A percentile compares a stretch with the other conserved stretches of the same genome.
Conservation (phyloP, 2,113 vertebrate species). For the Oreocharis arfaki region DNA sequence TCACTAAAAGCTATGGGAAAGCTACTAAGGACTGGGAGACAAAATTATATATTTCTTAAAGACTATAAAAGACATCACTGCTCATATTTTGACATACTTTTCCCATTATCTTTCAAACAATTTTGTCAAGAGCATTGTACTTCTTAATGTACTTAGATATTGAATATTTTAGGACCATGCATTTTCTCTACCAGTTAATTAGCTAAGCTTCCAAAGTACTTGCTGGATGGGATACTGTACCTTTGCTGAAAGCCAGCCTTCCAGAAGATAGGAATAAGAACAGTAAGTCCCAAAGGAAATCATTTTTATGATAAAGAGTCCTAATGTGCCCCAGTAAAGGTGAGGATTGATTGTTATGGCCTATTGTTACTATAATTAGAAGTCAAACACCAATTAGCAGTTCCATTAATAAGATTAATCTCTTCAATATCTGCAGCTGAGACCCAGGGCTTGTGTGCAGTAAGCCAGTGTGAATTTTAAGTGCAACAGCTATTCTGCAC, state of each 20-base stretch:
- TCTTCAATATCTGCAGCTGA: constrained; percentile 64
- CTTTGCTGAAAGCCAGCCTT: constrained; percentile 29
- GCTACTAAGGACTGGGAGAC: neutral
- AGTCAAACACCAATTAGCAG: constrained; percentile 67
- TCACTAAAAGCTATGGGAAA: constrained; percentile 10
- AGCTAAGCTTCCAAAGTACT: constrained; percentile 15
- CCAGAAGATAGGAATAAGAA: constrained; percentile 23
- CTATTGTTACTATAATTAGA: constrained; percentile 67
- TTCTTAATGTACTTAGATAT: neutral
- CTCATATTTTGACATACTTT: constrained; percentile 1
- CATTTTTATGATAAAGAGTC: constrained; percentile 42
- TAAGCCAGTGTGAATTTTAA: constrained; percentile 23
- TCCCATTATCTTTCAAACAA: constrained; percentile 4
- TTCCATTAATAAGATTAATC: constrained; percentile 67
- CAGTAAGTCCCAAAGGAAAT: constrained; percentile 36
- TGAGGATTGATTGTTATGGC: constrained; percentile 50
- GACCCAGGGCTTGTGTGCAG: constrained; percentile 2
- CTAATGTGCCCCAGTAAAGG: constrained; percentile 43
- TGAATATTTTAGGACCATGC: neutral
- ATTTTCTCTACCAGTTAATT: constrained; percentile 43
- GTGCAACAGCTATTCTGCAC: neutral
- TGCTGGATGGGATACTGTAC: neutral
- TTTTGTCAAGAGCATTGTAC: neutral
- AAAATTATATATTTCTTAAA: neutral
- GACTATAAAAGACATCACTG: neutral